A percentile compares a stretch with the other conserved stretches of the same genome.
Conservation (phyloP, 2,888 invertebrate species). For the Schizaphis graminum region DNA sequence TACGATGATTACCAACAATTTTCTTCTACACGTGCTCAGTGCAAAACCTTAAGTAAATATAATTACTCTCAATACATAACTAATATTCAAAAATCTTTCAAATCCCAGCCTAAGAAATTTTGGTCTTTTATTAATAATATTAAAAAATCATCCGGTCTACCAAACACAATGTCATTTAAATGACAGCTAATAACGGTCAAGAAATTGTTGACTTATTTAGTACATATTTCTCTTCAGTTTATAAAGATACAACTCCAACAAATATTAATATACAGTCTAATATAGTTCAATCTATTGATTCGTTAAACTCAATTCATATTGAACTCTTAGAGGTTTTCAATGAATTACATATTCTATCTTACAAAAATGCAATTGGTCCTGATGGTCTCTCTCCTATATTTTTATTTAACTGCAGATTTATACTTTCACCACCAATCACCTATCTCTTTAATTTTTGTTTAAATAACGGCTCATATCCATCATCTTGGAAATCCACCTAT, state of each 20-base stretch:
- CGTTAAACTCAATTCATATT: neutral
- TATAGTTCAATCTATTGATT: neutral
- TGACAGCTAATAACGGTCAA: neutral
- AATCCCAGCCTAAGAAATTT: too few species aligned
- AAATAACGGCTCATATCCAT: slow-evolving; percentile 18
- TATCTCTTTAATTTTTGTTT: slow-evolving; percentile 28
- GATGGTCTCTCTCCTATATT: slow-evolving; percentile 24
- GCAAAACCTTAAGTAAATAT: too few species aligned
- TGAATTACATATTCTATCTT: slow-evolving; percentile 1
- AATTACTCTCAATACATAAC: too few species aligned
- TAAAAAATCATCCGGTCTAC: neutral
- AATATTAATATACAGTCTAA: neutral
- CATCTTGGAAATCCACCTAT: neutral
- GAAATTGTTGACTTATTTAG: slow-evolving; percentile 35
- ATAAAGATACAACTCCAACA: neutral
- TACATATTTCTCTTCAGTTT: slow-evolving; percentile 12
- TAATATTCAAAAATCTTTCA: too few species aligned
- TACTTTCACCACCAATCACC: too few species aligned
- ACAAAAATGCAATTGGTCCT: neutral
- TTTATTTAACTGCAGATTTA: slow-evolving; percentile 29
- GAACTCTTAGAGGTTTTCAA: slow-evolving; percentile 16
- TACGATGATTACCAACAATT: too few species aligned
- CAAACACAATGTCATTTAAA: slow-evolving; percentile 22
- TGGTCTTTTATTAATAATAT: too few species aligned
- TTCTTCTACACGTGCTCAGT: too few species aligned